Evolutionary conservation across 2,888 invertebrate species (phyloP).

Genomic region (Caenorhabditis macrosperma): DNA sequence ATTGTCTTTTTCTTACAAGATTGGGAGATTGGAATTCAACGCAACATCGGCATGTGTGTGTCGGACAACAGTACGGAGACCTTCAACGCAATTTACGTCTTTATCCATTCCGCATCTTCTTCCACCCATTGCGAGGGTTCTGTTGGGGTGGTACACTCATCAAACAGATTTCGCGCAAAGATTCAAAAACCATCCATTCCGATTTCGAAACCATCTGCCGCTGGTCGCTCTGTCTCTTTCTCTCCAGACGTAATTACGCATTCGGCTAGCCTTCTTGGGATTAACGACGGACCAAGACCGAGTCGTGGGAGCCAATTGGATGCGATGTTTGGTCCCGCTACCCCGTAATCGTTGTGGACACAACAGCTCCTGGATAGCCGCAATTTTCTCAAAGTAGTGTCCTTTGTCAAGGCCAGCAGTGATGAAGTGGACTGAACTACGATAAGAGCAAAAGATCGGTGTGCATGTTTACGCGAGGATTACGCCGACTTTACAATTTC

Average conservation of each 20-base stretch:
- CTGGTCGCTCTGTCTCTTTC: no score
- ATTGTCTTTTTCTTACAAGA: neutral
- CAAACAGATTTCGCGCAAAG: conserved; percentile 12
- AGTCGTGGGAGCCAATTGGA: conserved; percentile 22
- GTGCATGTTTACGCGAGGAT: conserved; percentile 34
- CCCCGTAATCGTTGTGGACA: conserved; percentile 29
- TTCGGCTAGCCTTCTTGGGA: conserved; percentile 19
- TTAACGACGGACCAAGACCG: conserved; percentile 13
- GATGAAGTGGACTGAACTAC: neutral
- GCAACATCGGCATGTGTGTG: conserved; percentile 24
- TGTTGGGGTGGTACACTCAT: conserved; percentile 2
- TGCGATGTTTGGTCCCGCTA: conserved; percentile 32
- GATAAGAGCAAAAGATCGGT: conserved; percentile 3
- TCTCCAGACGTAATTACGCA: conserved; percentile 17
- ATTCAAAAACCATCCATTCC: conserved; percentile 34
- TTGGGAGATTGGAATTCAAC: neutral
- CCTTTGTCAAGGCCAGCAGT: conserved; percentile 14
- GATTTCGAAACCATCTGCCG: neutral
- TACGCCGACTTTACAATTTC: conserved; percentile 38
- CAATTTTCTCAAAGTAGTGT: conserved; percentile 32
- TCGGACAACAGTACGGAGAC: conserved; percentile 28
- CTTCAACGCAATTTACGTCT: conserved; percentile 57
- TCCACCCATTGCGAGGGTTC: conserved; percentile 13
- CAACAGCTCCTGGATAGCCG: conserved; percentile 25
- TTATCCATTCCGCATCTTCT: conserved; percentile 50